These are phyloP conservation scores for Globia sparganii DNA, from an alignment of 2,888 invertebrate genomes.

Conservation along the genomic window DNA sequence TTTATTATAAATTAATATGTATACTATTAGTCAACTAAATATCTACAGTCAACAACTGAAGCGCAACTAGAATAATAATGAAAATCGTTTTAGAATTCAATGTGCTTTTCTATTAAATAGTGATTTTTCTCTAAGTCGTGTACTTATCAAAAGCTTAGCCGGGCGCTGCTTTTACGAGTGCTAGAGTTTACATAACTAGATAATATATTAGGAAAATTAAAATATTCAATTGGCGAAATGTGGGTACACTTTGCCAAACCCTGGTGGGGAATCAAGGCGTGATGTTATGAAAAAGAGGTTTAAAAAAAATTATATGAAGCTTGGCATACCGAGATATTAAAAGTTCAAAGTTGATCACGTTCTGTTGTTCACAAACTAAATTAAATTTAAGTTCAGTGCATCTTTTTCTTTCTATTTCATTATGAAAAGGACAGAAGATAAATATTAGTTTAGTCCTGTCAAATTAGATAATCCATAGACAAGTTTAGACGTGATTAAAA, in stretches of 20 bases:
- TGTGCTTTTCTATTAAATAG: conserved; percentile 59
- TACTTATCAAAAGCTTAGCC: conserved; percentile 61
- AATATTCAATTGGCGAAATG: background rate
- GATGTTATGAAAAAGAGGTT: background rate
- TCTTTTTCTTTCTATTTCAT: too few relatives aligned
- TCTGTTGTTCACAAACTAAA: too few relatives aligned
- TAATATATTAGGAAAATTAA: background rate
- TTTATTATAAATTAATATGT: conserved; percentile 56
- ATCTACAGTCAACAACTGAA: conserved; percentile 50
- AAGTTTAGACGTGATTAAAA: too few relatives aligned
- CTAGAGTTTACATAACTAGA: conserved; percentile 43
- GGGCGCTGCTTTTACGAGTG: conserved; percentile 47
- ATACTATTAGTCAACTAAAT: conserved; percentile 54
- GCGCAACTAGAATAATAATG: conserved; percentile 52
- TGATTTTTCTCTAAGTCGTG: conserved; percentile 59
- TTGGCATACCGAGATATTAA: too few relatives aligned
- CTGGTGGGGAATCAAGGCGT: background rate
- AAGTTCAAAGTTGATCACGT: too few relatives aligned
- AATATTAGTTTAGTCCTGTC: too few relatives aligned
- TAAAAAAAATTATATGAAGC: too few relatives aligned
- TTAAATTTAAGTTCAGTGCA: too few relatives aligned
- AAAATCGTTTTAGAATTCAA: conserved; percentile 55
- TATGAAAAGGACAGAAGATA: too few relatives aligned
- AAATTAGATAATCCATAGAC: too few relatives aligned
- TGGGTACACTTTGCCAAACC: too few relatives aligned